Evolutionary conservation across 2,888 invertebrate species (phyloP), one percentile per base, ranked within the genome.

Genomic region (Argyresthia albistria): DNA sequence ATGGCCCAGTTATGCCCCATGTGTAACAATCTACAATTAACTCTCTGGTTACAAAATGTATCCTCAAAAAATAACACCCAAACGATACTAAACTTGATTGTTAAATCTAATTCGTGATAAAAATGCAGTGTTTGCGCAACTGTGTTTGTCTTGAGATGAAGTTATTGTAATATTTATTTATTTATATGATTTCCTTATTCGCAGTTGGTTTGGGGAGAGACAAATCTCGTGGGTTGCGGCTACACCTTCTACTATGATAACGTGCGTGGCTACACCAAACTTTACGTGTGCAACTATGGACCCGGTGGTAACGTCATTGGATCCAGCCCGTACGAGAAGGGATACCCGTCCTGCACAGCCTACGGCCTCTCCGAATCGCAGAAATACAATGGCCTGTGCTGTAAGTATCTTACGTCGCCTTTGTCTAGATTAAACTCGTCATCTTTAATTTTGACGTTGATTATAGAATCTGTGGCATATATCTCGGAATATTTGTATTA

Each of bases 201-300:
- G 15, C 74, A 97, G 95, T 89, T 97, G 78, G 92, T 96, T 53
- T 97, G 97, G 97, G 94, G 94, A 54, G 92, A 94, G 70, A 95
- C 96, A 10, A 92, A 92, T 67, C 88, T 93, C 60, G 90, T 97
- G 52, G 97, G 97, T 54, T 97, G 97, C 70, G 97, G 97, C 35
- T 96, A 91, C 72, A 90, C 95, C 0, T 94, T 92, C 78, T 97
- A 94, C 81, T 92, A 93, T 68, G 93, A 95, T 65, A 89, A 90
- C 1, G 58, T 73, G 2, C 83, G 90, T 61, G 94, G 95, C 61
- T 95, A 93, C 75, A 93, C 93, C 60, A 95, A 94, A 76, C 89
- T 94, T 55, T 95, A 94, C 78, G 93, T 95, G 52, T 95, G 95
- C 88, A 95, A 95, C 83, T 95, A 95, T 67, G 95, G 94, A 53